Evolutionary conservation across 53 echinoderm and acorn worm genomes (phyloP).

Genomic region (Paelopatides confundens): DNA sequence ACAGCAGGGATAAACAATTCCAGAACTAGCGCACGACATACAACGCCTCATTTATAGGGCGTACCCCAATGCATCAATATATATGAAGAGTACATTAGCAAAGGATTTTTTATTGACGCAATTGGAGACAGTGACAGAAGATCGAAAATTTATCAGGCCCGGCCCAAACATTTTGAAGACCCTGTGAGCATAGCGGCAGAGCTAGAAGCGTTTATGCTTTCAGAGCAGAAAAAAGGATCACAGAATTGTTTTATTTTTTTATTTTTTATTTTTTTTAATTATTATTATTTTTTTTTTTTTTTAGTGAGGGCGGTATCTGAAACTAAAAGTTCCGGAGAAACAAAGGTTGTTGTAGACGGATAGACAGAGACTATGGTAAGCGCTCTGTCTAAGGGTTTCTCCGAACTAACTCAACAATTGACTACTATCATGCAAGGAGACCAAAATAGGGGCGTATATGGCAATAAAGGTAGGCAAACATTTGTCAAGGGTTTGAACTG

Average conservation of each 20-base stretch:
- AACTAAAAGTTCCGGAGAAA: background rate
- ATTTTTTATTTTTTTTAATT: no score
- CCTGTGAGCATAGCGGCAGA: background rate
- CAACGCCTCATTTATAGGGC: slow-evolving; percentile 41
- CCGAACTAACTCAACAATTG: background rate
- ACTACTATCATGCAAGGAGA: background rate
- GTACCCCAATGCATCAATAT: slow-evolving; percentile 32
- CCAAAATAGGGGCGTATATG: background rate
- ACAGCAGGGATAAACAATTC: no score
- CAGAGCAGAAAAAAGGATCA: background rate
- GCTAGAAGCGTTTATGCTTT: background rate
- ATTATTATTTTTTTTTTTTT: no score
- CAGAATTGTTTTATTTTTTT: background rate
- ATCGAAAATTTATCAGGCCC: background rate
- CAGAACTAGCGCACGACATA: slow-evolving; percentile 50
- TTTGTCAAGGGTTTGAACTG: background rate
- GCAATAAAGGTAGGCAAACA: background rate
- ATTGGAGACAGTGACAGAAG: background rate
- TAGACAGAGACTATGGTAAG: background rate
- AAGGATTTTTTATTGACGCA: background rate
- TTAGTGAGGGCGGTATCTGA: background rate
- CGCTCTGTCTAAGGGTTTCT: slow-evolving; percentile 3
- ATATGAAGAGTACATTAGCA: slow-evolving; percentile 51
- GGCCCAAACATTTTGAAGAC: background rate
- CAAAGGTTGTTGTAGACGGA: background rate